Conservation (phyloP, 2,113 vertebrate genomes). For the Sebastes fasciatus region DNA sequence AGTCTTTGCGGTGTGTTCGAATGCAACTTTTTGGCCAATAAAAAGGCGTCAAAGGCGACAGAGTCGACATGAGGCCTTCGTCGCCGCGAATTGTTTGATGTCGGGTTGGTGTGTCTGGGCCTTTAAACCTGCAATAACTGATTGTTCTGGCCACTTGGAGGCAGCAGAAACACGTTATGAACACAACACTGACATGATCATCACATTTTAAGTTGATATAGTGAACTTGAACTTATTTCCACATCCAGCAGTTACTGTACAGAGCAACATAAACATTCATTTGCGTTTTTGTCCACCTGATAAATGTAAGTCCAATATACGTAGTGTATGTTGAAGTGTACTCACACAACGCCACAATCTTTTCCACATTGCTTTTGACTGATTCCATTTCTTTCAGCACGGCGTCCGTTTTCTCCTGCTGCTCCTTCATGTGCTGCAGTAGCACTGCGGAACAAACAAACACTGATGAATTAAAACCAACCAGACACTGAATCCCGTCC, state of each 20-base stretch:
- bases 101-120: too few relatives aligned
- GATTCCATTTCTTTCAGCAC: slow-evolving; percentile 26
- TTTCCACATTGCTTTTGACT: slow-evolving; percentile 29
- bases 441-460: slow-evolving; percentile 54
- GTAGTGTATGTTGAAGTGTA: slow-evolving; percentile 1
- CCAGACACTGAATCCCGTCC: not conserved
- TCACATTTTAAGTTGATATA: not conserved
- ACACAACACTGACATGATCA: not conserved
- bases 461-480: not conserved
- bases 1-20: too few relatives aligned
- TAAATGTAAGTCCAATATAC: not conserved
- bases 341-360: slow-evolving; percentile 46
- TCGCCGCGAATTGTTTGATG: too few relatives aligned
- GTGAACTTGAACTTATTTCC: not conserved
- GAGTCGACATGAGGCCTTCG: too few relatives aligned
- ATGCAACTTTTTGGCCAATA: too few relatives aligned
- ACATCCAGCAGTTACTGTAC: not conserved
- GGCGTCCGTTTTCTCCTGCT: slow-evolving; percentile 13
- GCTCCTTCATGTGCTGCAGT: slow-evolving; percentile 3
- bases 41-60: too few relatives aligned
- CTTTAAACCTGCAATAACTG: too few relatives aligned
- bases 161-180: not conserved
- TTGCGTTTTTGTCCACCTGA: not conserved
- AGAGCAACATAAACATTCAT: not conserved
- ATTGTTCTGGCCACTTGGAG: not conserved